These are phyloP conservation scores for Platycheirus rosarum DNA, from an alignment of 2,888 invertebrate species.

Conservation along the genomic window DNA sequence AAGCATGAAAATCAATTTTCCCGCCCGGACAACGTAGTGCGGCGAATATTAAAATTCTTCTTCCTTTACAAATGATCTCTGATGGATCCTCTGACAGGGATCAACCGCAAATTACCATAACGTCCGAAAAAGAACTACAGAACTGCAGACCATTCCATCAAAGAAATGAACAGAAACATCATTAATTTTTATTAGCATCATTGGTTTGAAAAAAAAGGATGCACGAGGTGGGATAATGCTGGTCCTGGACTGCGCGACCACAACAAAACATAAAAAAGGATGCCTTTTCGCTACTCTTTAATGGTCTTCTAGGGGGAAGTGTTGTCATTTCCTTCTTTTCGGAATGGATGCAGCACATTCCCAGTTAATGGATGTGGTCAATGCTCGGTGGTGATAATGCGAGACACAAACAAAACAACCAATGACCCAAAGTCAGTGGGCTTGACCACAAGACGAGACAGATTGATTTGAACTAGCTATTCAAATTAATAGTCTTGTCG, in stretches of 20 bases:
- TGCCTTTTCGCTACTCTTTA: conserved; percentile 68
- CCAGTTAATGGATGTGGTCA: conserved; percentile 57
- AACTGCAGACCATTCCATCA: not conserved
- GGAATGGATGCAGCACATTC: not conserved
- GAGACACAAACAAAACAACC: conserved; percentile 49
- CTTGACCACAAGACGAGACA: conserved; percentile 67
- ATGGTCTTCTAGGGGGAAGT: conserved; percentile 25
- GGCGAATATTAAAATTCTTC: conserved; percentile 14
- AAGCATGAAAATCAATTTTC: conserved; percentile 30
- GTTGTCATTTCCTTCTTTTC: conserved; percentile 49
- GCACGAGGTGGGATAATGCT: conserved; percentile 43
- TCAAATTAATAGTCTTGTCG: conserved; percentile 67
- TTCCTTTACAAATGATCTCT: conserved; percentile 1
- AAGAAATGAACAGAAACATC: conserved; percentile 39
- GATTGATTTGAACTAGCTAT: conserved; percentile 68
- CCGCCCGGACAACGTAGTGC: conserved; percentile 53
- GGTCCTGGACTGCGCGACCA: conserved; percentile 30
- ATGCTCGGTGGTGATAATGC: conserved; percentile 54
- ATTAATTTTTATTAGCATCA: conserved; percentile 72
- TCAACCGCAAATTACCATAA: conserved; percentile 63
- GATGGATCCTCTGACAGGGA: conserved; percentile 27
- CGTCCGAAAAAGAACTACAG: conserved; percentile 42
- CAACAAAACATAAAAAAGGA: conserved; percentile 54
- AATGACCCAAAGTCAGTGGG: conserved; percentile 47
- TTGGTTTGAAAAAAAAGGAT: conserved; percentile 50